phyloP scores from a whole-genome alignment of 2,797 vertebrate species.

The Pachyuromys duprasi region DNA sequence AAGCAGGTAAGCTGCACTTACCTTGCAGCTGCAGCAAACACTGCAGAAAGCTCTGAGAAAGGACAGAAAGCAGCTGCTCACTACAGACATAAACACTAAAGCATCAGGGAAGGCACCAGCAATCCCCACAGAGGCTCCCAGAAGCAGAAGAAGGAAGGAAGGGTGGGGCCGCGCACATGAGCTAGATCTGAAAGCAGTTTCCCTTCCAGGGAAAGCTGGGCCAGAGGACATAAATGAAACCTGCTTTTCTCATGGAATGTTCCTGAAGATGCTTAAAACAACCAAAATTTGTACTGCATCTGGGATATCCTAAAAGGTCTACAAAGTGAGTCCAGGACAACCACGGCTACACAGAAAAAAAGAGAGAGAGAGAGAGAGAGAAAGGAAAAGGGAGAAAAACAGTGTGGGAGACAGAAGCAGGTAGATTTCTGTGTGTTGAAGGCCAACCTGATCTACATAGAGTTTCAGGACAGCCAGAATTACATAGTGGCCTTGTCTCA shows the following conservation, averaged over 20 bases:
- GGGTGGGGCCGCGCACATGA: slow-evolving; percentile 53
- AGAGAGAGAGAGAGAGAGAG: too few relatives aligned
- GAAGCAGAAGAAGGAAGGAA: slow-evolving; percentile 22
- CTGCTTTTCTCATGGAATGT: slow-evolving; percentile 51
- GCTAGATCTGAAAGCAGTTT: slow-evolving; percentile 68
- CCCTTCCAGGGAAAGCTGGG: slow-evolving; percentile 52
- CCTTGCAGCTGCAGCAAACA: neutral
- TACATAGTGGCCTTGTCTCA: neutral
- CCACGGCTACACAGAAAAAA: too few relatives aligned
- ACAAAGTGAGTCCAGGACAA: too few relatives aligned
- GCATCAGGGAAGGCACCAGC: slow-evolving; percentile 32
- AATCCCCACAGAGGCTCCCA: neutral
- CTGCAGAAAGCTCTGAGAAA: neutral
- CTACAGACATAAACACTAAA: slow-evolving; percentile 18
- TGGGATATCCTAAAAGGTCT: neutral
- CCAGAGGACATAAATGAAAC: slow-evolving; percentile 60
- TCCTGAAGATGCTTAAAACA: slow-evolving; percentile 44
- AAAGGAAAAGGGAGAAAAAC: too few relatives aligned
- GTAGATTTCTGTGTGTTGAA: neutral
- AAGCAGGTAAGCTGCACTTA: neutral
- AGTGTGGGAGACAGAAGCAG: neutral
- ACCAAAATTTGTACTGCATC: neutral
- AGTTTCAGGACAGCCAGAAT: neutral
- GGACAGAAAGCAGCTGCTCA: neutral
- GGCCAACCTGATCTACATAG: neutral